Percentiles rank a stretch among this genome's conserved stretches.
phyloP scores from a whole-genome alignment of 92 coral and sea anemone species.

The Epizoanthus fatuus region DNA sequence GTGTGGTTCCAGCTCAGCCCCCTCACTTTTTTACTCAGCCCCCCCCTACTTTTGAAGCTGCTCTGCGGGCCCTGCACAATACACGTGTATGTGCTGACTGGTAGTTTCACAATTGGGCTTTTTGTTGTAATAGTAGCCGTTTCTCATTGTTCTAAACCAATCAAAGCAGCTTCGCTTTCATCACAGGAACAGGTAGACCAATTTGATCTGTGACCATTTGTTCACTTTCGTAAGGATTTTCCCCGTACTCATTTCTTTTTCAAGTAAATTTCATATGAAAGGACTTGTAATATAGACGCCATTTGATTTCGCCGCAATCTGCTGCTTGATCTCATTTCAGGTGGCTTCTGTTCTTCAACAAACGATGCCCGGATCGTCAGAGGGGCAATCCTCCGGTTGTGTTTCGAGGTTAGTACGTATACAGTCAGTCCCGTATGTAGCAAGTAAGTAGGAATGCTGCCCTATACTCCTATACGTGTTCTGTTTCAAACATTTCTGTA shows the following conservation, averaged over 20 bases:
- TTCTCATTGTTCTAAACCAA: not conserved
- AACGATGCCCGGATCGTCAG: conserved; percentile 90
- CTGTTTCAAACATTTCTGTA: not conserved
- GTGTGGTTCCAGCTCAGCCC: too few relatives aligned
- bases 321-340: conserved; percentile 44
- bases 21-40: too few relatives aligned
- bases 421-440: not conserved
- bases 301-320: not conserved
- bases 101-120: too few relatives aligned
- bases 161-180: not conserved
- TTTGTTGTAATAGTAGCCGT: not conserved
- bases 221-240: not conserved
- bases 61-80: too few relatives aligned
- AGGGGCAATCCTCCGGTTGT: conserved; percentile 84
- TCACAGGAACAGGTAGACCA: too few relatives aligned
- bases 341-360: conserved; percentile 90
- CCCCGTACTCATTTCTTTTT: not conserved
- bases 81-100: too few relatives aligned
- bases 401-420: conserved; percentile 87
- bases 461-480: not conserved
- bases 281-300: not conserved
- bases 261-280: not conserved
- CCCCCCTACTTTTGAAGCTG: too few relatives aligned
- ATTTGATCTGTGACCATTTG: too few relatives aligned
- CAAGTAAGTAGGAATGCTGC: not conserved